Conservation (phyloP, 2,888 invertebrate species). For the Drosophila lutescens region DNA sequence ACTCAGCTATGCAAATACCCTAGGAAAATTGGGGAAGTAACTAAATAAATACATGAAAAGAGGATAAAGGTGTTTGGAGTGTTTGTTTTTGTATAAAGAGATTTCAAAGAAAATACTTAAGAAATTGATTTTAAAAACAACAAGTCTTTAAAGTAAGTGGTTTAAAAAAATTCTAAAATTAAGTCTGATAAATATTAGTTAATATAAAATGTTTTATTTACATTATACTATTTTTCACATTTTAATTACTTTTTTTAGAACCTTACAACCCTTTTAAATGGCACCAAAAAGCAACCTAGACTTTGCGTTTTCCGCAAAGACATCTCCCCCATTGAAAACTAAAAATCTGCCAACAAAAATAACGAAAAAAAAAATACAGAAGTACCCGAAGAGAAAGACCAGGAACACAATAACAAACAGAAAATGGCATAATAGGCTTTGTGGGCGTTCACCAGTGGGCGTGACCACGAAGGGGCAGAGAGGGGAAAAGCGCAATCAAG, state of each 20-base stretch:
- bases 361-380: constrained; percentile 11
- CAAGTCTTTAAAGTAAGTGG: no score
- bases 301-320: constrained; percentile 25
- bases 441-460: constrained; percentile 21
- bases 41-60: not conserved
- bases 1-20: constrained; percentile 15
- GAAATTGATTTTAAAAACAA: not conserved
- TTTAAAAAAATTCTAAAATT: no score
- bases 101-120: not conserved
- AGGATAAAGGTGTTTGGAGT: not conserved
- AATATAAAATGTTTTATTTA: no score
- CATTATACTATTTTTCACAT: not conserved
- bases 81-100: not conserved
- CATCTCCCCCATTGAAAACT: constrained; percentile 12
- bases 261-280: not conserved
- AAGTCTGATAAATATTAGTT: not conserved
- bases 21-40: not conserved
- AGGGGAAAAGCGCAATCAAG: constrained; percentile 48
- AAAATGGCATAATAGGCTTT: constrained; percentile 54
- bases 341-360: constrained; percentile 9
- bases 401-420: constrained; percentile 49
- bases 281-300: constrained; percentile 3
- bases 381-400: constrained; percentile 25
- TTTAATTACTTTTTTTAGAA: not conserved
- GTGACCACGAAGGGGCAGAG: constrained; percentile 4